These are phyloP conservation scores for Entelurus aequoreus DNA, from an alignment of 2,113 vertebrate genomes.

Conservation along the genomic window DNA sequence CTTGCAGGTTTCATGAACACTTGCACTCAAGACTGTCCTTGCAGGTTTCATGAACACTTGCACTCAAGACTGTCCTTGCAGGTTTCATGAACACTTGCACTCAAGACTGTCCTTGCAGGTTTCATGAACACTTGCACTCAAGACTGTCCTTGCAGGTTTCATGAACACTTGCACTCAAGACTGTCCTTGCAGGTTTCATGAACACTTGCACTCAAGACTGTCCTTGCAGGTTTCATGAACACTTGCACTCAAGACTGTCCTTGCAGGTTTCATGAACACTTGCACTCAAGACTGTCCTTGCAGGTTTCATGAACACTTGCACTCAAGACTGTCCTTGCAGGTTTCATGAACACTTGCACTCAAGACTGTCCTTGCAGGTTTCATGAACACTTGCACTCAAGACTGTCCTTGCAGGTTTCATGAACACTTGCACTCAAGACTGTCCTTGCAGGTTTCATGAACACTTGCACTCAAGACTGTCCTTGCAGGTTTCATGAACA, in stretches of 20 bases:
- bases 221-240: constrained; percentile 86
- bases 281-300: neutral
- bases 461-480: neutral
- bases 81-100: too few species aligned
- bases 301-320: constrained; percentile 97
- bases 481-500: constrained; percentile 89
- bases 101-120: constrained; percentile 64
- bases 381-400: neutral
- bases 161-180: too few species aligned
- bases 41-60: constrained; percentile 97
- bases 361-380: too few species aligned
- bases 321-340: constrained; percentile 50
- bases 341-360: too few species aligned
- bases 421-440: constrained; percentile 86
- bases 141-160: too few species aligned
- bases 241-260: constrained; percentile 77
- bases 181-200: too few species aligned
- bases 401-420: constrained; percentile 78
- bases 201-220: neutral
- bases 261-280: too few species aligned
- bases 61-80: constrained; percentile 54
- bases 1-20: too few species aligned
- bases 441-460: too few species aligned
- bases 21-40: neutral
- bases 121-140: constrained; percentile 94